Percentiles rank a stretch among this genome's conserved stretches.
Evolutionary conservation across 1,140 invertebrate genomes (phyloP).

Genomic region (Macrocentrus cingulum): DNA sequence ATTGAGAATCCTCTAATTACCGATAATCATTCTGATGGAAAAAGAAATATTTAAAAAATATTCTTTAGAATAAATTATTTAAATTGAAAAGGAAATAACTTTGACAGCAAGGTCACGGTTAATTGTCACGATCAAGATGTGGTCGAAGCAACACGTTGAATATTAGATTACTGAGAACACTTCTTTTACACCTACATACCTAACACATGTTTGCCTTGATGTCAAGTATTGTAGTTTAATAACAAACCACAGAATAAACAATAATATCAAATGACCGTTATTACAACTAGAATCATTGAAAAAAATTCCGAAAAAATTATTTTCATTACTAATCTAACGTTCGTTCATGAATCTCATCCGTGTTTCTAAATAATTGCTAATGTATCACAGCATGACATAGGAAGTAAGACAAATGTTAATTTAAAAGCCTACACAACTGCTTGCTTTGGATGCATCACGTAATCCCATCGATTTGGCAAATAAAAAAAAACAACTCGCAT

Average conservation of each 20-base stretch:
- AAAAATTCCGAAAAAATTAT: too few relatives aligned
- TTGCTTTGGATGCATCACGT: neutral
- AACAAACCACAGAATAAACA: neutral
- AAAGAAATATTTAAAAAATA: too few relatives aligned
- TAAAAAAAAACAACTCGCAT: conserved; percentile 11
- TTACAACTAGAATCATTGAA: too few relatives aligned
- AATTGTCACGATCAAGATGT: conserved; percentile 11
- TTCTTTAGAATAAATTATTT: too few relatives aligned
- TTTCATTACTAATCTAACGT: neutral
- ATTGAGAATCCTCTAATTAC: too few relatives aligned
- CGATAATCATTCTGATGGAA: conserved; percentile 18
- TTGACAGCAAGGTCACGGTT: conserved; percentile 8
- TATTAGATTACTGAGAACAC: conserved; percentile 6
- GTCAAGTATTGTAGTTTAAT: too few relatives aligned
- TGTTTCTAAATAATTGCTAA: too few relatives aligned
- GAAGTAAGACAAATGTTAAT: neutral
- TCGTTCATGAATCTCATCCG: conserved; percentile 24
- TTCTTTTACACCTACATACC: neutral
- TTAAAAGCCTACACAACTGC: conserved; percentile 1
- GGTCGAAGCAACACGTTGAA: neutral
- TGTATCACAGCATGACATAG: neutral
- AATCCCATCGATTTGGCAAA: conserved; percentile 4
- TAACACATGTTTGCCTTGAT: too few relatives aligned
- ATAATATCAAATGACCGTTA: neutral
- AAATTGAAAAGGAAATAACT: too few relatives aligned